Base-by-base conservation (phyloP, 2,888 invertebrate species). In the Catocala fraxini region DNA sequence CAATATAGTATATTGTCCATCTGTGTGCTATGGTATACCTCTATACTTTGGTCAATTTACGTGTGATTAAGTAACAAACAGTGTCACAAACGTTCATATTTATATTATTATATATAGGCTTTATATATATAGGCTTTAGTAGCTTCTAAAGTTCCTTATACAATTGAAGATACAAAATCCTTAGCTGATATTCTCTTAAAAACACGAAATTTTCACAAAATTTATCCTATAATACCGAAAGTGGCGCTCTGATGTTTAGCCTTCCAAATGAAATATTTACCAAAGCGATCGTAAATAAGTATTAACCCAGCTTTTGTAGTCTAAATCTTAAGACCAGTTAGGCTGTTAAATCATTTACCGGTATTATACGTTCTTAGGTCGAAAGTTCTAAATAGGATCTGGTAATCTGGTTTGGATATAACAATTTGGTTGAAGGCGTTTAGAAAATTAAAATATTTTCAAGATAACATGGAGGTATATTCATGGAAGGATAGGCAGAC, bases 271-370 rank as follows among this genome's bases (percentile, higher is more conserved):
- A 62, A 67, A 56, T 67, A 67, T 60, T 53, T 64, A 58, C 56
- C 52, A 65, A 73, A 63, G 52, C 59, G 60, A 65, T 66, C 77
- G 56, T 75, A 75, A 77, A 77, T 77, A 75, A 73, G 71, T 71
- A 70, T 77, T 66, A 73, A 70, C 64, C 66, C 65, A 66, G 77
- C 71, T 71, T 73, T 66, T 61, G 63, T 46, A 64, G 57, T 62
- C 57, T 65, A 65, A 62, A 56, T 58, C 59, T 70, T 64, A 62
- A 70, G 65, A 48, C 64, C 61, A 59, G 51, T 54, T 46, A 53
- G 51, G 63, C 59, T 66, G 59, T 61, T 70, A 70, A 65, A 73
- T 76, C 60, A 76, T 76, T 77, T 66, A 68, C 66, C 59, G 70
- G 68, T 57, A 63, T 66, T 61, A 67, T 65, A 68, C 64, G 56